Base-by-base conservation (phyloP, 2,888 invertebrate genomes). In the Philhelius pedissequus region DNA sequence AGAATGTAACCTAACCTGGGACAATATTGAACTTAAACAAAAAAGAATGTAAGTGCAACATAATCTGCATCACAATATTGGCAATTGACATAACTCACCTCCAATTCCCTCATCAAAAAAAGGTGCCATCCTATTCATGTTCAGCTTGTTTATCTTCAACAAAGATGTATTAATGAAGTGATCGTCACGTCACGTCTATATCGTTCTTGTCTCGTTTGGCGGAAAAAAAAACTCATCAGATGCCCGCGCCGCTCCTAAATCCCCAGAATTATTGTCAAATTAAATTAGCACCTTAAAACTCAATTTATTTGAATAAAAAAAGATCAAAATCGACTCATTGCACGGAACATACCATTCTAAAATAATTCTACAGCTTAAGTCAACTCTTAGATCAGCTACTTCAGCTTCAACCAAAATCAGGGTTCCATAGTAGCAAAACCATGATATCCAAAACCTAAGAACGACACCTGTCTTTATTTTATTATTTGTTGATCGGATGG, bases 221-320 rank as follows among this genome's bases (percentile, higher is more conserved):
- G 32, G 70, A 66, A 52, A 43, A 9, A 27, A 30, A n/a, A n/a
- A 22, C 7, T 52, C 30, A 76, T 40, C 9, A 62, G 30, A 58
- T 75, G 58, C 70, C 70, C 43, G 15, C 7, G 62, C 62, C 83
- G 83, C 83, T 83, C 83, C 83, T 74, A 66, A 69, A 83, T 64
- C 35, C 43, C 40, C 64, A 73, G 74, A 83, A 78, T 45, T 77
- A 69, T 79, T 79, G 64, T 71, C 78, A 83, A 79, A 83, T 79
- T 78, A 79, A 69, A 83, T 83, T 83, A 83, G 78, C 83, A 79
- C 83, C 78, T 83, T 18, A 68, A 77, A 58, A 70, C 79, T 74
- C 64, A 75, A 79, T 70, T 83, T 83, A 78, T 83, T 79, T 83
- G 52, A 75, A 79, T 75, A 48, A 70, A 15, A 48, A 48, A 52